These are phyloP conservation scores for Rhynchonema sp. DNA, from an alignment of 2,888 invertebrate species.

Conservation along the genomic window DNA sequence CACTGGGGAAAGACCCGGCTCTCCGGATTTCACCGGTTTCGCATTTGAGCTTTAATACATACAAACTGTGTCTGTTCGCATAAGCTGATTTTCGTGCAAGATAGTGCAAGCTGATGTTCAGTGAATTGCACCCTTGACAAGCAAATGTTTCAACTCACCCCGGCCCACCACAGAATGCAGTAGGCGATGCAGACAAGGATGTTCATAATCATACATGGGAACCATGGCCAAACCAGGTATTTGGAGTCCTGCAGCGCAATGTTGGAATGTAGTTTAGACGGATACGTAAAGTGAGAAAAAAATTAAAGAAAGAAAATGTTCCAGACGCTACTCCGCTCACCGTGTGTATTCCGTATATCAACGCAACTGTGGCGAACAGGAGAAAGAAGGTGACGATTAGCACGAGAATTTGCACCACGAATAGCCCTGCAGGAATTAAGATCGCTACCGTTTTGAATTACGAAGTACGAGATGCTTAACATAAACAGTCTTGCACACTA, in stretches of 20 bases:
- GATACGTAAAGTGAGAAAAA: background rate
- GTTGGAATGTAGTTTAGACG: background rate
- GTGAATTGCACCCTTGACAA: no score
- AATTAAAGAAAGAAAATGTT: no score
- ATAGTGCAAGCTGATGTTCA: no score
- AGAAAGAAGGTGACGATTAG: constrained; percentile 25
- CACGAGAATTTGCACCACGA: constrained; percentile 25
- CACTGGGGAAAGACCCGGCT: no score
- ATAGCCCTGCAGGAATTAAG: constrained; percentile 17
- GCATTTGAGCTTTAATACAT: no score
- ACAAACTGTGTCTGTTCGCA: no score
- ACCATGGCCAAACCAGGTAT: constrained; percentile 24
- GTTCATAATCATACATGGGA: constrained; percentile 18
- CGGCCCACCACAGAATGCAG: constrained; percentile 20
- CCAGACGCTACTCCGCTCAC: no score
- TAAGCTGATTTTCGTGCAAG: no score
- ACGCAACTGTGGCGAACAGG: constrained; percentile 21
- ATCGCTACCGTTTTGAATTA: background rate
- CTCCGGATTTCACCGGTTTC: no score
- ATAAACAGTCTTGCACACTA: no score
- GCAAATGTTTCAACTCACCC: background rate
- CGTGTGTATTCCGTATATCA: constrained; percentile 25
- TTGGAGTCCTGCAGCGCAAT: background rate
- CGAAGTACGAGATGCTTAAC: no score
- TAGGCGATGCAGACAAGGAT: constrained; percentile 23